A percentile compares a stretch with the other conserved stretches of the same genome.
These are phyloP conservation scores for Cheirogaleus major DNA, from an alignment of 2,797 vertebrate species.

Conservation along the genomic window DNA sequence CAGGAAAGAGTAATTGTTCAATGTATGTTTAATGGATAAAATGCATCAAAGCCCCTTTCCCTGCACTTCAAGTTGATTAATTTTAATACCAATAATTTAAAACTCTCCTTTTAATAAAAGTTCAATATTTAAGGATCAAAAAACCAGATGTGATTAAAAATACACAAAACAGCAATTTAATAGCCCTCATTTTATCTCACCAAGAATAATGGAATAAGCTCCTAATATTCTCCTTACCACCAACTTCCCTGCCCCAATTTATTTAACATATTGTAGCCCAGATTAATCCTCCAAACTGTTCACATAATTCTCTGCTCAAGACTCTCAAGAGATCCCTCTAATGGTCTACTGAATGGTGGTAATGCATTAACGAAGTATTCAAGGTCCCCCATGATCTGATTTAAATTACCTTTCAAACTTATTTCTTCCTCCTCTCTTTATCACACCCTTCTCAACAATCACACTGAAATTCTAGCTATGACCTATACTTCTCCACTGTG, in stretches of 20 bases:
- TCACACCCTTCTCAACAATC: not conserved
- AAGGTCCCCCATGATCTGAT: not conserved
- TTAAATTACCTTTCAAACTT: not conserved
- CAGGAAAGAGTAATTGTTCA: not conserved
- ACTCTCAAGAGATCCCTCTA: not conserved
- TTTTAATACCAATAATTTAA: conserved; percentile 38
- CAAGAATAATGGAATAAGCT: not conserved
- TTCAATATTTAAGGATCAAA: conserved; percentile 32
- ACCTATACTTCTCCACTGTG: not conserved
- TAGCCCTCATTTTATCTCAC: not conserved
- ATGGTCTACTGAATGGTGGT: not conserved
- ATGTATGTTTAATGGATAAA: not conserved
- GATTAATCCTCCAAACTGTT: not conserved
- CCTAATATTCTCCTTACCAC: not conserved
- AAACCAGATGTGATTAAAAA: not conserved
- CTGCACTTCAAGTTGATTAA: not conserved
- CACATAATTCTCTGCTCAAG: not conserved
- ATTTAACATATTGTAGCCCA: not conserved
- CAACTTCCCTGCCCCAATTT: not conserved
- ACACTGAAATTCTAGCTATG: not conserved
- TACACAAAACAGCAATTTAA: not conserved
- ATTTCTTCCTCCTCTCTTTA: not conserved
- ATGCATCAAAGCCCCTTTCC: not conserved
- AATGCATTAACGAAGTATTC: not conserved
- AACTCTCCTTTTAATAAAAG: not conserved